Base-by-base conservation (phyloP, 2,888 invertebrate genomes). In the Agriotes lineatus region DNA sequence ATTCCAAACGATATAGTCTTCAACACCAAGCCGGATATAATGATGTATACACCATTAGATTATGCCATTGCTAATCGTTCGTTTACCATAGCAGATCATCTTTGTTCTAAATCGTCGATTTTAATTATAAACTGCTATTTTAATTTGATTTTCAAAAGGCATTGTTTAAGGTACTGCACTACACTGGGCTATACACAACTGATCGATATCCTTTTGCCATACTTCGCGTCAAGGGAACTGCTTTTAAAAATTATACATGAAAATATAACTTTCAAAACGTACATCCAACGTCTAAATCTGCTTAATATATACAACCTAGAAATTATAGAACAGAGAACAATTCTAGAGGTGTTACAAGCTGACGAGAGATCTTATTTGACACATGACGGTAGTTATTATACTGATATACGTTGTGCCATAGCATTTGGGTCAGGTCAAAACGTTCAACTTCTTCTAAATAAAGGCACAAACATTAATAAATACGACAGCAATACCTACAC, bases 11-110 rank as follows among this genome's bases (percentile, higher is more conserved):
- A 18, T 12, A 10, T n/a, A 35, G 18, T 56, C 2, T 16, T n/a
- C 1, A 30, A 42, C 9, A 18, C 6, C 1, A 52, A 42, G 1
- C 54, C 52, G 14, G 14, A 14, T 2, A 18, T 59, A 16, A 25
- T 45, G 2, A 14, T 14, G 2, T 59, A 45, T 18, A 44, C 18
- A 9, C 7, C 45, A 14, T 33, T 62, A 20, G 54, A 54, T 16
- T 62, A 54, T 18, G 62, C 62, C 4, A 0, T 62, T 1, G 35
- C 16, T 14, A 16, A 7, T 3, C 16, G 25, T 3, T 48, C 50
- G 3, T 54, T 54, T 5, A 19, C 42, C 14, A 18, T 62, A 2
- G 62, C 62, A 9, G 42, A 62, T 42, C 12, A 54, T 1, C 12
- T 61, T 6, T 61, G 61, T 16, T 14, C 50, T 39, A 22, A 39